Conservation (phyloP, 2,888 invertebrate species). For the Buathra laborator region DNA sequence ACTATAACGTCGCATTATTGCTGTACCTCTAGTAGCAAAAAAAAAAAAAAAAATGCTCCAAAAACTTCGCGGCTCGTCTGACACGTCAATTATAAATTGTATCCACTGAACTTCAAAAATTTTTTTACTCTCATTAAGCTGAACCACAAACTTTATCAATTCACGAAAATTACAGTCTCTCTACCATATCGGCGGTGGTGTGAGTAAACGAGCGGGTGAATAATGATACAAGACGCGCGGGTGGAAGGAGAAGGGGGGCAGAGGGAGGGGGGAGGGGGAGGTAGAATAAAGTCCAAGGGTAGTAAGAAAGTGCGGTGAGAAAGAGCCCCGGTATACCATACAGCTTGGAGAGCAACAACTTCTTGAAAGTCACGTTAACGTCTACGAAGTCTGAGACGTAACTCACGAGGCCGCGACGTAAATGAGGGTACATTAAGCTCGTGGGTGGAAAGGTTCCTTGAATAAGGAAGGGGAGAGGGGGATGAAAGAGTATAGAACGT, state of each 20-base stretch:
- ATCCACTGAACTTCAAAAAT: not conserved
- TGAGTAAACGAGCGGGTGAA: constrained; percentile 19
- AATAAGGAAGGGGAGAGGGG: constrained; percentile 52
- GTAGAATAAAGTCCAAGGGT: constrained; percentile 32
- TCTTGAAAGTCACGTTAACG: constrained; percentile 75
- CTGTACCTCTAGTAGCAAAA: too few species aligned
- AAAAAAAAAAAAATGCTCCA: too few species aligned
- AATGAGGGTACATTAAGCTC: constrained; percentile 77
- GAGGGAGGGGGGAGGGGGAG: constrained; percentile 23
- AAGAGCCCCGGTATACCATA: constrained; percentile 54
- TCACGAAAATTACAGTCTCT: constrained; percentile 13
- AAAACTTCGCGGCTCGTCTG: not conserved
- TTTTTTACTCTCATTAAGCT: not conserved
- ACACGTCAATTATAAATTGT: not conserved
- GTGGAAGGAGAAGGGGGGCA: not conserved
- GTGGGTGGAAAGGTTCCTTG: constrained; percentile 57
- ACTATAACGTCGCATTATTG: too few species aligned
- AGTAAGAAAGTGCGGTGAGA: constrained; percentile 60
- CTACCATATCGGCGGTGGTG: not conserved
- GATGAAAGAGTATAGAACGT: constrained; percentile 51
- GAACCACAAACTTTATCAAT: constrained; percentile 1
- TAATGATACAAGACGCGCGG: constrained; percentile 23
- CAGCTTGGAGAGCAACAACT: constrained; percentile 68
- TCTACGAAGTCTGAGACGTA: constrained; percentile 73
- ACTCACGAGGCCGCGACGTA: constrained; percentile 75